Percentiles rank a stretch among this genome's conserved stretches.
Conservation (phyloP, 2,888 invertebrate species). For the Monoplex corrugatus region DNA sequence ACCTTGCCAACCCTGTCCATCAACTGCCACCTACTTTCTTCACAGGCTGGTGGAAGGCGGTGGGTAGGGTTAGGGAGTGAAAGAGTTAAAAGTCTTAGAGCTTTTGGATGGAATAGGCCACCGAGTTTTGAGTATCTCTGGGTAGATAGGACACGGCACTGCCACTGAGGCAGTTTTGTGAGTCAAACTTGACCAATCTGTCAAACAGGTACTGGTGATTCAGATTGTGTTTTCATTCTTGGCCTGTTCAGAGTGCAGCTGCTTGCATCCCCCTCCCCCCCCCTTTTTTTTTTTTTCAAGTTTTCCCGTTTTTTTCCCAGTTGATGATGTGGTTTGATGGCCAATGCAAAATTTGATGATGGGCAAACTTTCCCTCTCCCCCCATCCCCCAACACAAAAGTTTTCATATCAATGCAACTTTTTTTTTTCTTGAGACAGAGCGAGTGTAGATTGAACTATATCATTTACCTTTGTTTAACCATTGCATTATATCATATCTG, state of each 20-base stretch:
- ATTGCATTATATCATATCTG: slow-evolving; percentile 48
- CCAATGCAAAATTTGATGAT: slow-evolving; percentile 34
- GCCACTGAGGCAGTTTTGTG: background rate
- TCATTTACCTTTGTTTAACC: slow-evolving; percentile 31
- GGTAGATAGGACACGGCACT: too few relatives aligned
- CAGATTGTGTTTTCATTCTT: background rate
- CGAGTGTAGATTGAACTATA: slow-evolving; percentile 48
- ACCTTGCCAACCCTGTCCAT: too few relatives aligned
- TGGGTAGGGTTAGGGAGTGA: too few relatives aligned
- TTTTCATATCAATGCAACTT: slow-evolving; percentile 46
- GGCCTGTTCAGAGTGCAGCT: slow-evolving; percentile 31
- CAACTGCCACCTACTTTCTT: too few relatives aligned
- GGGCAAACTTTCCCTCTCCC: slow-evolving; percentile 31
- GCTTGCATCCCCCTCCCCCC: too few relatives aligned
- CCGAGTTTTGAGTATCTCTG: too few relatives aligned
- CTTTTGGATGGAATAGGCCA: background rate
- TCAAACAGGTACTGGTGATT: background rate
- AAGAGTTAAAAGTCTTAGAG: background rate
- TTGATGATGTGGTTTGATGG: slow-evolving; percentile 14
- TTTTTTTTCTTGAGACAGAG: slow-evolving; percentile 43
- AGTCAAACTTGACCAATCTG: slow-evolving; percentile 29
- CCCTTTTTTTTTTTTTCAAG: too few relatives aligned
- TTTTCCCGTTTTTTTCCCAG: too few relatives aligned
- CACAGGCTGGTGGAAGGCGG: too few relatives aligned
- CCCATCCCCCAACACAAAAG: background rate